Evolutionary conservation across 2,888 invertebrate genomes (phyloP), one percentile per base, ranked within the genome.

Genomic region (Exephanes ischioxanthus): DNA sequence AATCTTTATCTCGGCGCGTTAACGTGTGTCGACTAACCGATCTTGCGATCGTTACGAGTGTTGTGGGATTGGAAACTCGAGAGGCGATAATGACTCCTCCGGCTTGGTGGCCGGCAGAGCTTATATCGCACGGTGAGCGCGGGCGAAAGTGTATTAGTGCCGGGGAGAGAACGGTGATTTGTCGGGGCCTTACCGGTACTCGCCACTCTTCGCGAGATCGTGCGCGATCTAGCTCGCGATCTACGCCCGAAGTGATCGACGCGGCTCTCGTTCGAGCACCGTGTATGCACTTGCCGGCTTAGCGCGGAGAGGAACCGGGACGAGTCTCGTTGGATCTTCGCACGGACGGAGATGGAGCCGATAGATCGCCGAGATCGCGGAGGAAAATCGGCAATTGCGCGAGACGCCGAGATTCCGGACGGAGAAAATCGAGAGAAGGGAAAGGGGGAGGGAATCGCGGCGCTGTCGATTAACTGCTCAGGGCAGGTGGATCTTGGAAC

Each of bases 31-130:
- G 41, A 72, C 63, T 72, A 72, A 80, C 45, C 45, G 45, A 45
- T 45, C 45, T 14, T 14, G 14, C 71, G 80, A 80, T 80, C 72
- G 48, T 45, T 41, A 26, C 53, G 63, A 53, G 71, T 72, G 80
- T 63, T 67, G 67, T 26, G 55, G 67, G 63, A 79, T 79, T 71
- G 79, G 80, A 80, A 80, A 80, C 80, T 67, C 80, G 80, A 80
- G 80, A 80, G 80, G 80, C 80, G 80, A 80, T 80, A 73, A 80
- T 80, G 72, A 80, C 66, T 66, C 66, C 48, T 48, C 19, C 14
- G 45, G 66, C 80, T 80, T 55, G 63, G 63, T 41, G 66, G 68
- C 58, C 63, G 63, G 19, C 7, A 37, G 55, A 45, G 45, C 14
- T 19, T 58, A 4, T 33, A 61, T 26, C 30, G 26, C 16, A 14